Percentiles rank a stretch among this genome's conserved stretches.
phyloP scores from a whole-genome alignment of 1,140 invertebrate genomes.

The Diorhabda sublineata region DNA sequence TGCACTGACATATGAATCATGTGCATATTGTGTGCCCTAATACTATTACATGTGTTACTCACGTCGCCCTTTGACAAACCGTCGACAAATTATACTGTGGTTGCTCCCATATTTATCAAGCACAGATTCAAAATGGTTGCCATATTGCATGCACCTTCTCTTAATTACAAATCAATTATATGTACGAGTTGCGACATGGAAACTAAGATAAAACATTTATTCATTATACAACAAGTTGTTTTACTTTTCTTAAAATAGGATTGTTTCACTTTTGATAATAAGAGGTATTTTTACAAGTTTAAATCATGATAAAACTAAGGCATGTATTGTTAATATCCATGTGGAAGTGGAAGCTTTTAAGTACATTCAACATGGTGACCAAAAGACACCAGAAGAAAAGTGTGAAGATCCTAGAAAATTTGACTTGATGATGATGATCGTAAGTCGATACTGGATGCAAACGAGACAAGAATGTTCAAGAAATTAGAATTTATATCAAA shows the following conservation, averaged over 20 bases:
- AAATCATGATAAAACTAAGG: not conserved
- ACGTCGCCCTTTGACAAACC: conserved; percentile 1
- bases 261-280: not conserved
- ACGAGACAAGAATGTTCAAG: too few relatives aligned
- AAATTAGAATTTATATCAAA: too few relatives aligned
- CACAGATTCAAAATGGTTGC: not conserved
- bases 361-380: too few relatives aligned
- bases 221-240: not conserved
- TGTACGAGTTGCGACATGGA: not conserved
- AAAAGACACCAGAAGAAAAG: too few relatives aligned
- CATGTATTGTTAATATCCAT: not conserved
- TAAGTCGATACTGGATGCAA: too few relatives aligned
- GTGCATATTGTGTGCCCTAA: not conserved
- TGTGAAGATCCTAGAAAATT: too few relatives aligned
- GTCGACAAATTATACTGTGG: not conserved
- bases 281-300: not conserved
- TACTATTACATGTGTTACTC: not conserved
- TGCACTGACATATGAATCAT: conserved; percentile 2
- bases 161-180: not conserved
- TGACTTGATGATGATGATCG: too few relatives aligned
- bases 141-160: not conserved
- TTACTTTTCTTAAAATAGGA: not conserved
- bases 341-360: too few relatives aligned
- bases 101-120: not conserved
- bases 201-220: not conserved